phyloP scores from a whole-genome alignment of 2,797 vertebrate genomes.

The Anguilla marmorata region DNA sequence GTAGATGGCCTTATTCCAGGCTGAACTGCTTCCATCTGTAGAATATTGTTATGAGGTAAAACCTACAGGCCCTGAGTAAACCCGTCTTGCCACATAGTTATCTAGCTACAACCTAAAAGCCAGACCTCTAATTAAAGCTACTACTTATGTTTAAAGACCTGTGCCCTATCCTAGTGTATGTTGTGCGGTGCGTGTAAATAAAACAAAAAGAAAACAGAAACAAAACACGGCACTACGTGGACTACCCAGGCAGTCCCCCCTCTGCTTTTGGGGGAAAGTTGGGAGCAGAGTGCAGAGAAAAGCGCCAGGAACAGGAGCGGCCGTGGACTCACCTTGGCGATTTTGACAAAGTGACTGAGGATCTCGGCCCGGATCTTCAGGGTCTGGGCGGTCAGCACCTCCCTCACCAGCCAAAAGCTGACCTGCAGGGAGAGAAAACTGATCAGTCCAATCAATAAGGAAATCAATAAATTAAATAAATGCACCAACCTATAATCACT shows the following conservation, averaged over 20 bases:
- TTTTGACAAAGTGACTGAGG: conserved; percentile 93
- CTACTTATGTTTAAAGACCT: too few relatives aligned
- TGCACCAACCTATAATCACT: neutral
- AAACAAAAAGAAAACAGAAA: too few relatives aligned
- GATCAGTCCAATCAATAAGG: neutral
- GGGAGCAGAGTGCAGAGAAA: neutral
- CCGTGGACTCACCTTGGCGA: conserved; percentile 86
- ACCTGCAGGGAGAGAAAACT: conserved; percentile 69
- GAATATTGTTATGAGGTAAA: neutral
- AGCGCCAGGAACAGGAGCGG: neutral
- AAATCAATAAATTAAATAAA: neutral
- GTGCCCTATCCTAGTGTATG: too few relatives aligned
- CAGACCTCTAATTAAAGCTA: too few relatives aligned
- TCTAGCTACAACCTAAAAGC: too few relatives aligned
- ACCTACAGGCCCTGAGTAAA: too few relatives aligned
- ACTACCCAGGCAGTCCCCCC: neutral
- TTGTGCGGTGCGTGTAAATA: too few relatives aligned
- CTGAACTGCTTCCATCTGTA: neutral
- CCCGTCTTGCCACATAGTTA: too few relatives aligned
- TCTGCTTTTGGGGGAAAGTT: neutral
- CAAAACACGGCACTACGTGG: too few relatives aligned
- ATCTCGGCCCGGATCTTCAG: conserved; percentile 96
- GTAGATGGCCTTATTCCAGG: neutral
- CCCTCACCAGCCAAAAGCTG: conserved; percentile 96
- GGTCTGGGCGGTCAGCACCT: conserved; percentile 93